Conservation (phyloP, 1,140 invertebrate species). For the Temnothorax longispinosus region DNA sequence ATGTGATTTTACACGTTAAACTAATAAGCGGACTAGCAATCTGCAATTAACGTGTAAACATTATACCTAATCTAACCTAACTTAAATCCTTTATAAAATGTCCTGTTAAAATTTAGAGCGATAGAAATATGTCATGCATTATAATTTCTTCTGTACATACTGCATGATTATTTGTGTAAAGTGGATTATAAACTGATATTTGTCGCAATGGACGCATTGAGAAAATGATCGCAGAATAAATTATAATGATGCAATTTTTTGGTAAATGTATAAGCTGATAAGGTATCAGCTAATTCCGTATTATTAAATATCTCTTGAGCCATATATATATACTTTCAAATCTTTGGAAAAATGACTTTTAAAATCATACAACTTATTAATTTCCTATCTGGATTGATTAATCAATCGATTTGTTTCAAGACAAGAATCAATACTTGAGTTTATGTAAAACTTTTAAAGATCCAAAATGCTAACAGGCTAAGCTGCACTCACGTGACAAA, state of each 20-base stretch:
- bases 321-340: background rate
- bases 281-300: background rate
- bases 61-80: too few relatives aligned
- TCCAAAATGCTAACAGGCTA: background rate
- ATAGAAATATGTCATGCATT: background rate
- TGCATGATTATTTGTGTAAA: background rate
- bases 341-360: background rate
- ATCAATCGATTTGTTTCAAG: background rate
- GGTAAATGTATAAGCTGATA: background rate
- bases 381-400: background rate
- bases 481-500: background rate
- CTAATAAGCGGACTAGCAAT: background rate
- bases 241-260: conserved; percentile 1
- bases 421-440: background rate
- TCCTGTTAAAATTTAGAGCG: background rate
- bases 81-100: background rate
- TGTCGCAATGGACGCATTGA: background rate
- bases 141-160: background rate
- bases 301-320: background rate
- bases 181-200: background rate
- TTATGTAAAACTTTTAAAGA: background rate
- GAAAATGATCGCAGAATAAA: background rate
- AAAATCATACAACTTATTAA: background rate
- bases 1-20: background rate
- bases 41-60: background rate